Evolutionary conservation across 2,888 invertebrate species (phyloP).

Genomic region (Diadegma fenestrale): DNA sequence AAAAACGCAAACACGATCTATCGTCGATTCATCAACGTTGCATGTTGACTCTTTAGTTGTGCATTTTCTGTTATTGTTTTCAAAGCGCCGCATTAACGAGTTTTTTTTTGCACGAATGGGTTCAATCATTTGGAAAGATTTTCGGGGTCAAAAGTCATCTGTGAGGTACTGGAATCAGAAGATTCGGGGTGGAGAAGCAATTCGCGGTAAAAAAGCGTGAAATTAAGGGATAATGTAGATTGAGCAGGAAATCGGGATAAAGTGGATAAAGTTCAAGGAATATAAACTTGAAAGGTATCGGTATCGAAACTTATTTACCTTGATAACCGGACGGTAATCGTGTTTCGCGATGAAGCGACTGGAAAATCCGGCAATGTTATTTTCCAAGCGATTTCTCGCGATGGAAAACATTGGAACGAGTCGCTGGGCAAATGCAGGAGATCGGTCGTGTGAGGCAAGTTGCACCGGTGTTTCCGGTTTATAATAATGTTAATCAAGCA

Average conservation of each 20-base stretch:
- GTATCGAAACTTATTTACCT: not conserved
- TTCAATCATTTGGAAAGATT: too few relatives aligned
- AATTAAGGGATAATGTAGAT: not conserved
- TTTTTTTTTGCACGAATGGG: too few relatives aligned
- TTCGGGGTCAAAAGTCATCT: too few relatives aligned
- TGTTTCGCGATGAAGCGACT: not conserved
- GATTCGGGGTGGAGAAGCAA: not conserved
- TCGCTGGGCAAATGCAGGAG: constrained; percentile 33
- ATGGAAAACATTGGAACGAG: constrained; percentile 29
- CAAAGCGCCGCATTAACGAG: too few relatives aligned
- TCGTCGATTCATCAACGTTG: too few relatives aligned
- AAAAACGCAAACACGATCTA: too few relatives aligned
- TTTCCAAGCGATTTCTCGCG: constrained; percentile 22
- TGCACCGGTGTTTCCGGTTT: constrained; percentile 65
- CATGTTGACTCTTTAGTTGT: too few relatives aligned
- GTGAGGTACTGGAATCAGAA: too few relatives aligned
- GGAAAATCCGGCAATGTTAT: constrained; percentile 22
- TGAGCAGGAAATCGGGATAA: not conserved
- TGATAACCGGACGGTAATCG: not conserved
- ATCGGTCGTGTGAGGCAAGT: constrained; percentile 23
- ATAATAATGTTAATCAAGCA: constrained; percentile 46
- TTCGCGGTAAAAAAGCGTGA: not conserved
- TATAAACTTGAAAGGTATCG: not conserved
- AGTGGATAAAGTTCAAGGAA: not conserved
- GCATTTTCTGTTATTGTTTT: too few relatives aligned